Conservation (phyloP, 1,140 invertebrate species). For the Teleopsis dalmanni region DNA sequence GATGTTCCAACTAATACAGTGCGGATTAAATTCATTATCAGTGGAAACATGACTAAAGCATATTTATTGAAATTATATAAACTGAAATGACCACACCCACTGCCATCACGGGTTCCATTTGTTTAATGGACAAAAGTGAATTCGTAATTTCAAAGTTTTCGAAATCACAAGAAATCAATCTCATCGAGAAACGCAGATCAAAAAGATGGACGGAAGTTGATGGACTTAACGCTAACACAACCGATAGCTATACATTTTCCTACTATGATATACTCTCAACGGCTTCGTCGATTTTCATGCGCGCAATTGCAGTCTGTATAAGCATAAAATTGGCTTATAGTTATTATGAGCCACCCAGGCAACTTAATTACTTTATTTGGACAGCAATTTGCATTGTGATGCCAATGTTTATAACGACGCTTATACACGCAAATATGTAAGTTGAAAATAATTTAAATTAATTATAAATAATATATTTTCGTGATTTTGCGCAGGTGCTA, state of each 20-base stretch:
- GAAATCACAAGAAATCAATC: neutral
- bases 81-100: too few species aligned
- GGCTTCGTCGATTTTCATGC: constrained; percentile 47
- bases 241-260: neutral
- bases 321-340: constrained; percentile 50
- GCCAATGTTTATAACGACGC: constrained; percentile 48
- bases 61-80: too few species aligned
- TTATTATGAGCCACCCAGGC: constrained; percentile 37
- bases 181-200: neutral
- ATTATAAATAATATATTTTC: too few species aligned
- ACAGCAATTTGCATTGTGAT: constrained; percentile 49
- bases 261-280: constrained; percentile 12
- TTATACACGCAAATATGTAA: constrained; percentile 50
- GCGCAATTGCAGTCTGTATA: constrained; percentile 48
- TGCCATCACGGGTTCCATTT: too few species aligned
- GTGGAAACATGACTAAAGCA: too few species aligned
- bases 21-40: too few species aligned
- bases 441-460: constrained; percentile 13
- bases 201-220: neutral
- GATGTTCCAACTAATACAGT: too few species aligned
- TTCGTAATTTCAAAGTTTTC: neutral
- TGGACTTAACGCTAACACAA: neutral
- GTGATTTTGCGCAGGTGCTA: too few species aligned
- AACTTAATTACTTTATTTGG: constrained; percentile 46
- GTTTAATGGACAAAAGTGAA: too few species aligned